A percentile compares a stretch with the other conserved stretches of the same genome.
Evolutionary conservation across 2,888 invertebrate species (phyloP).

Genomic region (Frankliniella intonsa): DNA sequence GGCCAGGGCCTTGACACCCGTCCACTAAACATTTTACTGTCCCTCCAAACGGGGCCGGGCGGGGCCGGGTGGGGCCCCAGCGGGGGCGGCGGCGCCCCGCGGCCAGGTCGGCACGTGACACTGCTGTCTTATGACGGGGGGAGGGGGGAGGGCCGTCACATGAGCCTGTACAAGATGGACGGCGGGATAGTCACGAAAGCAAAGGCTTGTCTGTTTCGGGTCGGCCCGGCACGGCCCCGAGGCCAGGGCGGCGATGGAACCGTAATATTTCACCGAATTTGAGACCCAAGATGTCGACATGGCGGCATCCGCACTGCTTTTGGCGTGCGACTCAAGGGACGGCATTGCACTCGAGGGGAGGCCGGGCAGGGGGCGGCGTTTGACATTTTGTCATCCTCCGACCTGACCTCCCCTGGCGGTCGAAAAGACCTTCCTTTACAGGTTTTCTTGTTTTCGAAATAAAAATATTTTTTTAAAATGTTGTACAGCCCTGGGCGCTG

Average conservation of each 20-base stretch:
- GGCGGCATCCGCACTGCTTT: no score
- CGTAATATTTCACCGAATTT: no score
- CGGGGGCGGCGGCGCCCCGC: not conserved
- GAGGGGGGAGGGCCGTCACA: not conserved
- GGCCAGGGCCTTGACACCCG: no score
- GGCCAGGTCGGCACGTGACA: not conserved
- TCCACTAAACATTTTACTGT: no score
- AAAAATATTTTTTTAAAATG: conserved; percentile 39
- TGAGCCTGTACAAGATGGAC: no score
- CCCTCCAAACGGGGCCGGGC: not conserved
- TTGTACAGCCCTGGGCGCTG: conserved; percentile 87
- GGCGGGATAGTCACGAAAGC: not conserved
- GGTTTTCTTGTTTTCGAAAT: not conserved
- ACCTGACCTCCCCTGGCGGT: not conserved
- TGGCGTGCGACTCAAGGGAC: no score
- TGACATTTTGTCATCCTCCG: not conserved
- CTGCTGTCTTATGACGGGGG: not conserved
- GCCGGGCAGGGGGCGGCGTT: no score
- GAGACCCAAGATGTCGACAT: no score
- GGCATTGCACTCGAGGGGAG: no score
- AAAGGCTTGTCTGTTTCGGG: not conserved
- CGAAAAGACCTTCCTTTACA: no score
- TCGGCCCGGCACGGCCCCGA: no score
- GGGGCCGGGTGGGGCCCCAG: not conserved
- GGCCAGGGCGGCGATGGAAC: not conserved